Conservation (phyloP, 1,140 invertebrate species). For the Drosophila nasuta region DNA sequence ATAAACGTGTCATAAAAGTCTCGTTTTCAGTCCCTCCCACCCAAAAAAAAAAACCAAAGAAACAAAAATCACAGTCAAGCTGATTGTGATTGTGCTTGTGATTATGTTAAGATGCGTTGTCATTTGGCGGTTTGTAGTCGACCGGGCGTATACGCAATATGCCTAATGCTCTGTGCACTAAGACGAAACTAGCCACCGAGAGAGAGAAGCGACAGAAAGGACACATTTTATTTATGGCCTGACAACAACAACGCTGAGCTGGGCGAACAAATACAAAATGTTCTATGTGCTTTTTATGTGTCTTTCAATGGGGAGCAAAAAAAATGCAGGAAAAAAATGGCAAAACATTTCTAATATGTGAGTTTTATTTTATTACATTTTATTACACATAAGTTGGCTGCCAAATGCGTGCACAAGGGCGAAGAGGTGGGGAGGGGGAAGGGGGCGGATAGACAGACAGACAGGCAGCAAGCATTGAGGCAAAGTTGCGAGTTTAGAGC, state of each 20-base stretch:
- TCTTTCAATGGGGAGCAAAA: conserved; percentile 19
- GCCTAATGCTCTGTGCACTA: conserved; percentile 50
- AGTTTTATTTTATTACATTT: conserved; percentile 83
- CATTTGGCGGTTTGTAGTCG: not conserved
- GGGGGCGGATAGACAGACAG: not conserved
- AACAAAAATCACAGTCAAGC: conserved; percentile 26
- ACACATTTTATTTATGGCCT: conserved; percentile 41
- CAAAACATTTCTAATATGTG: conserved; percentile 76
- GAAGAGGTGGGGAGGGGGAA: not conserved
- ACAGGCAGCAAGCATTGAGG: conserved; percentile 40
- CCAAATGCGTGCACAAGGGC: conserved; percentile 57
- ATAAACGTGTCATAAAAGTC: conserved; percentile 47
- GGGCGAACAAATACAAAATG: conserved; percentile 34
- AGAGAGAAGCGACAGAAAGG: not conserved
- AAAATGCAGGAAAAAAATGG: conserved; percentile 42
- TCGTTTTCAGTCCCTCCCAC: conserved; percentile 16
- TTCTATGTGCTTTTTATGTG: conserved; percentile 63
- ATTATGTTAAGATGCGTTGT: conserved; percentile 48
- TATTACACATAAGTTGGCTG: conserved; percentile 78
- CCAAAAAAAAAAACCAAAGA: too few relatives aligned
- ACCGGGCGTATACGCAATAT: conserved; percentile 56
- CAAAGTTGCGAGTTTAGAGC: conserved; percentile 68
- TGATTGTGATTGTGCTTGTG: conserved; percentile 61
- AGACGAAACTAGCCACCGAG: conserved; percentile 50
- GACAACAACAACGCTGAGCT: conserved; percentile 18